A percentile compares a stretch with the other conserved stretches of the same genome.
Conservation (phyloP, 2,113 vertebrate genomes). For the Lepisosteus oculatus region DNA sequence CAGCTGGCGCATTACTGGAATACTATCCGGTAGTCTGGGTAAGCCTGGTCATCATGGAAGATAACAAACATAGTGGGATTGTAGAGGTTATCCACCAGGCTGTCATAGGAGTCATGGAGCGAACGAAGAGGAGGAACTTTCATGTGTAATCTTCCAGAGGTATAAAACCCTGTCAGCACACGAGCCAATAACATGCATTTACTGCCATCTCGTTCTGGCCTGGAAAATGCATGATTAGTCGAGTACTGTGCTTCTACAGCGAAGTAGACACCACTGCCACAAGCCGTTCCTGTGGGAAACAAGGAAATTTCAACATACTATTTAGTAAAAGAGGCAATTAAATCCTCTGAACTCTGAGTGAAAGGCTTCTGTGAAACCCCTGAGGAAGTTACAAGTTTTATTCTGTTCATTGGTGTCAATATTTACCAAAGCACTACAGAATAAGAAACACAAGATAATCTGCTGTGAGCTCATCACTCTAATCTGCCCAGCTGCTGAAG, state of each 20-base stretch:
- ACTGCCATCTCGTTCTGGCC: neutral
- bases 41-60: neutral
- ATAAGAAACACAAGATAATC: too few species aligned
- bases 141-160: neutral
- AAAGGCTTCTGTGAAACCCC: too few species aligned
- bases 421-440: too few species aligned
- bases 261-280: neutral
- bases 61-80: neutral
- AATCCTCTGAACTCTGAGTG: too few species aligned
- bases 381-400: too few species aligned
- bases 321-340: too few species aligned
- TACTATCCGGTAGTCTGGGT: neutral
- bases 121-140: conserved; percentile 1
- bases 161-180: neutral
- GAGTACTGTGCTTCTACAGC: neutral
- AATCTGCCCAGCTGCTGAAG: too few species aligned
- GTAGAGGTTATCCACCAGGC: neutral
- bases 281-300: neutral
- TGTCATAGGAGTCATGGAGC: neutral
- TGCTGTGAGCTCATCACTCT: too few species aligned
- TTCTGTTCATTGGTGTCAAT: too few species aligned
- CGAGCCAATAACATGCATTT: neutral
- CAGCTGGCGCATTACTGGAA: too few species aligned
- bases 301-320: too few species aligned
- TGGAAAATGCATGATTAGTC: neutral